Evolutionary conservation across 1,140 invertebrate species (phyloP).

Genomic region (Proales similis): DNA sequence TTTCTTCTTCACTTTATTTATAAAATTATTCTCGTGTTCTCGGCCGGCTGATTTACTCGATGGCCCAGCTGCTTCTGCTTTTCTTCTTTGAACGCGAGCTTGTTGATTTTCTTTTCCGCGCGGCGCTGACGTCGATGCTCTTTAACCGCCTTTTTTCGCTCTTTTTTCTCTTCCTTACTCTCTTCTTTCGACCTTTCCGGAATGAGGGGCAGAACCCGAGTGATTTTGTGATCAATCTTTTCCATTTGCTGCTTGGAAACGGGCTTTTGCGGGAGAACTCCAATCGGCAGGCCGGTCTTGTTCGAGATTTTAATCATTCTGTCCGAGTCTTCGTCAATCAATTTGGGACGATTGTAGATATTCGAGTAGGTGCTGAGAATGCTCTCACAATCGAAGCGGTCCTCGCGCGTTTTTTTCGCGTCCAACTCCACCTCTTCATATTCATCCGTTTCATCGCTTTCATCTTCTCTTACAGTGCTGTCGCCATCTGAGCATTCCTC

Average conservation of each 20-base stretch:
- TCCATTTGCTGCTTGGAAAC: constrained; percentile 47
- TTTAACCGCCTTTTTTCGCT: constrained; percentile 72
- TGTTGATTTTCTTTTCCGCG: constrained; percentile 76
- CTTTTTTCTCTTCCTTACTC: constrained; percentile 68
- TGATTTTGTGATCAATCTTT: not conserved
- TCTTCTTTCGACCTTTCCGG: constrained; percentile 66
- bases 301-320: constrained; percentile 47
- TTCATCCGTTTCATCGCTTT: constrained; percentile 49
- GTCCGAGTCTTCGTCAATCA: constrained; percentile 68
- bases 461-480: constrained; percentile 56
- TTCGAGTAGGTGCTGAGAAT: constrained; percentile 81
- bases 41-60: no score
- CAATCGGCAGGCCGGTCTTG: constrained; percentile 37
- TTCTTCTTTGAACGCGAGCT: constrained; percentile 69
- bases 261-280: constrained; percentile 34
- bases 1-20: no score
- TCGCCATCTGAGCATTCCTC: constrained; percentile 54
- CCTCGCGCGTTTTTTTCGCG: constrained; percentile 57
- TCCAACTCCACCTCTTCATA: constrained; percentile 56
- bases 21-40: no score
- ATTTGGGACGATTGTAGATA: constrained; percentile 78
- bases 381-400: constrained; percentile 86
- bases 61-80: constrained; percentile 24
- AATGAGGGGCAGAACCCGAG: constrained; percentile 36
- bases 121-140: constrained; percentile 74